A percentile compares a stretch with the other conserved stretches of the same genome.
phyloP scores from a whole-genome alignment of 2,113 vertebrate species.

The Lepus europaeus region DNA sequence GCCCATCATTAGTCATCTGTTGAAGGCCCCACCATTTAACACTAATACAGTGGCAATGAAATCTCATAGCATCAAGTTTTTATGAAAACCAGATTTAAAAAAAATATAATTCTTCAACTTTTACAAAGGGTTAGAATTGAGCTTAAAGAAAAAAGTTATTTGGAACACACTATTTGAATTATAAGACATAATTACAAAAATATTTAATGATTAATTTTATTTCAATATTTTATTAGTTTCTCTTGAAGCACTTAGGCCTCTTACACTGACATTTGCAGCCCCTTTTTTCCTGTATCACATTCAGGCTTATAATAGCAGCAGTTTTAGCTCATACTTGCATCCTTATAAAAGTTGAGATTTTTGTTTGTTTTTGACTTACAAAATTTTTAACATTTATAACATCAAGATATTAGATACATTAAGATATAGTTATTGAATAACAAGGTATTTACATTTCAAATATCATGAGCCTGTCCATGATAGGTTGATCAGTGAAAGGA shows the following conservation, averaged over 20 bases:
- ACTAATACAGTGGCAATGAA: no score
- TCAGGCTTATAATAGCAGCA: neutral
- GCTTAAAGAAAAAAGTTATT: conserved; percentile 40
- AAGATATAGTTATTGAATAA: neutral
- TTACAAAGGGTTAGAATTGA: conserved; percentile 37
- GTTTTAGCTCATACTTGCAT: neutral
- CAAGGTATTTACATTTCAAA: neutral
- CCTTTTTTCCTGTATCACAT: neutral
- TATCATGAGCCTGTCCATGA: neutral
- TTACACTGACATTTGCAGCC: neutral
- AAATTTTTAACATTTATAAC: neutral
- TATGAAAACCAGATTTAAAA: conserved; percentile 43
- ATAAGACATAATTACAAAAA: conserved; percentile 24
- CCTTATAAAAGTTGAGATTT: neutral
- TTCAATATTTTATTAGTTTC: conserved; percentile 1
- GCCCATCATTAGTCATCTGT: no score
- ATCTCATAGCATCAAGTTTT: neutral
- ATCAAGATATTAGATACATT: conserved; percentile 4
- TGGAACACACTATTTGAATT: neutral
- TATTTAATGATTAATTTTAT: neutral
- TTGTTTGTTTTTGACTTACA: neutral
- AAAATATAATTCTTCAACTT: conserved; percentile 3
- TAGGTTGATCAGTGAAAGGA: neutral
- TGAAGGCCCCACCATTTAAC: no score
- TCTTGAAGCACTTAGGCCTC: neutral